phyloP scores from a whole-genome alignment of 2,113 vertebrate genomes.

The Carassius carassius region DNA sequence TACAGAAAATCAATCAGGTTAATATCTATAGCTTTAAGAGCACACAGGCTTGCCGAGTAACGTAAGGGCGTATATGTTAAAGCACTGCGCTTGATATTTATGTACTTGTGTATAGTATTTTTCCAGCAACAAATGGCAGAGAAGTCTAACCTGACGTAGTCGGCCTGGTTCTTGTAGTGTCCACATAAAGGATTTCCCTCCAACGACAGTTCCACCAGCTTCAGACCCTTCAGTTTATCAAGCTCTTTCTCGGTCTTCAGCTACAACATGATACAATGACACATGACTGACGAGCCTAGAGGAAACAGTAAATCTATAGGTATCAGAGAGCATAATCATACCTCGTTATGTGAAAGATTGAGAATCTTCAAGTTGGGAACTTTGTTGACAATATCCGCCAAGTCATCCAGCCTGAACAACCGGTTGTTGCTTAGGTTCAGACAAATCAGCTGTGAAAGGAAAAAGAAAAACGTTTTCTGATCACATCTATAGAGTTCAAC shows the following conservation, averaged over 20 bases:
- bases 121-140: neutral
- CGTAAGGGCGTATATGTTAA: neutral
- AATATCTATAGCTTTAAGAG: neutral
- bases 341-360: slow-evolving; percentile 77
- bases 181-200: slow-evolving; percentile 73
- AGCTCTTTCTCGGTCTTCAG: slow-evolving; percentile 76
- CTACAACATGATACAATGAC: slow-evolving; percentile 53
- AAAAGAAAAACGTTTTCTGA: neutral
- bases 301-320: neutral
- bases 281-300: neutral
- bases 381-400: slow-evolving; percentile 70
- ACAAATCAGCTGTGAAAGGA: slow-evolving; percentile 69
- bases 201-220: slow-evolving; percentile 78
- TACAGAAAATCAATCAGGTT: neutral
- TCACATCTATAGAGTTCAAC: too few species aligned
- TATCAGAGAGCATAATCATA: slow-evolving; percentile 34
- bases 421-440: slow-evolving; percentile 77
- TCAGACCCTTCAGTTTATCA: slow-evolving; percentile 78
- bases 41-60: neutral
- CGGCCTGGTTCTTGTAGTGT: slow-evolving; percentile 72
- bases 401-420: slow-evolving; percentile 72
- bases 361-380: slow-evolving; percentile 76
- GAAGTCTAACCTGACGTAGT: slow-evolving; percentile 79
- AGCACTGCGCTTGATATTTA: neutral
- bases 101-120: slow-evolving; percentile 10